These are phyloP conservation scores for Eueremaeus valkanovi DNA, from an alignment of 2,888 invertebrate species.

Conservation along the genomic window DNA sequence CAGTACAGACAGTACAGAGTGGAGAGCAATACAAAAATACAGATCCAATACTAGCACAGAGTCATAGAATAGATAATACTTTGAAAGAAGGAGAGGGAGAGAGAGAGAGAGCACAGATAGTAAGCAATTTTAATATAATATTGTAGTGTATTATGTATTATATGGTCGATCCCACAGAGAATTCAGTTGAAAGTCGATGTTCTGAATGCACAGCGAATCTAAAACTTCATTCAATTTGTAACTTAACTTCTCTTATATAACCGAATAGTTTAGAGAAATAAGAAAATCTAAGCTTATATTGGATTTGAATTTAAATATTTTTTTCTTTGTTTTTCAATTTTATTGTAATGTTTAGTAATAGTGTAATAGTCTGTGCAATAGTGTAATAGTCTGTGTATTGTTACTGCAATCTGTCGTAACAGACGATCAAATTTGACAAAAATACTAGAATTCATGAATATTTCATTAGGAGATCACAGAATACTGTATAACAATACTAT, in stretches of 20 bases:
- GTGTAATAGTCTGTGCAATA: not conserved
- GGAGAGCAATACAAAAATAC: not conserved
- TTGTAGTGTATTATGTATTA: not conserved
- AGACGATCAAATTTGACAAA: slow-evolving; percentile 23
- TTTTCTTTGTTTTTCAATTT: slow-evolving; percentile 7
- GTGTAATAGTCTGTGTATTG: slow-evolving; percentile 13
- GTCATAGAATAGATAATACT: not conserved
- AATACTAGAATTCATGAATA: slow-evolving; percentile 22
- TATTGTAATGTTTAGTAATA: slow-evolving; percentile 1
- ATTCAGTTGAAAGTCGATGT: not conserved
- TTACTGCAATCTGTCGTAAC: slow-evolving; percentile 16
- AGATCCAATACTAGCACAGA: not conserved
- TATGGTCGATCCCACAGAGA: not conserved
- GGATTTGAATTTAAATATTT: slow-evolving; percentile 24
- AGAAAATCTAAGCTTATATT: not conserved
- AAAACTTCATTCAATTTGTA: slow-evolving; percentile 7
- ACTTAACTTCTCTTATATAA: slow-evolving; percentile 7
- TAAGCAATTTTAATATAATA: slow-evolving; percentile 17
- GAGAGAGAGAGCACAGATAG: not conserved
- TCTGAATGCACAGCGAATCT: not conserved
- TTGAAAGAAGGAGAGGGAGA: slow-evolving; percentile 2
- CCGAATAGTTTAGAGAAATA: not conserved
- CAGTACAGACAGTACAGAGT: not conserved
- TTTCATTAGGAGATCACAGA: slow-evolving; percentile 12
- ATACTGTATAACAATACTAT: not conserved